A percentile compares a stretch with the other conserved stretches of the same genome.
These are phyloP conservation scores for Lampris megalopsis DNA, from an alignment of 2,113 vertebrate species.

Conservation along the genomic window DNA sequence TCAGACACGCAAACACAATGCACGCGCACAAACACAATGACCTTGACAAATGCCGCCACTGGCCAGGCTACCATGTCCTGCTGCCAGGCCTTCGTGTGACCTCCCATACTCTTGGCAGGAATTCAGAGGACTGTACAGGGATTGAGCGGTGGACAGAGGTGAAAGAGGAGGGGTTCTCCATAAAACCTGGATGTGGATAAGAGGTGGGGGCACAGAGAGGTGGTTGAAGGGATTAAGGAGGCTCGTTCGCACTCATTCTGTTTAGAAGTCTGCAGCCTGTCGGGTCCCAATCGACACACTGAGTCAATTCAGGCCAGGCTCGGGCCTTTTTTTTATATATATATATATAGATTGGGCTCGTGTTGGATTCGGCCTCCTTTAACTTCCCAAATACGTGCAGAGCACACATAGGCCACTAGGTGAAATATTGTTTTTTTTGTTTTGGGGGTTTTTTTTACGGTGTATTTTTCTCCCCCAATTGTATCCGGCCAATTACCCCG, in stretches of 20 bases:
- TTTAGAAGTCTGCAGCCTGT: too few species aligned
- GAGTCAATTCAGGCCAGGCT: too few species aligned
- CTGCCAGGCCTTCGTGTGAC: conserved; percentile 59
- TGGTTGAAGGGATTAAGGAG: conserved; percentile 4
- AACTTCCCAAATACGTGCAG: too few species aligned
- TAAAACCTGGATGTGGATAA: conserved; percentile 27
- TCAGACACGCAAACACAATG: conserved; percentile 18
- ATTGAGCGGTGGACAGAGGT: conserved; percentile 28
- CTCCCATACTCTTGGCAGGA: conserved; percentile 44
- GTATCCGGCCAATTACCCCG: too few species aligned
- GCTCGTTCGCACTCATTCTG: conserved; percentile 18
- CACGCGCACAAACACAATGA: conserved; percentile 49
- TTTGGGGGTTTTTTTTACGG: too few species aligned
- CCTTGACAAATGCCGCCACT: conserved; percentile 63
- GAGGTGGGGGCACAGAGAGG: background rate
- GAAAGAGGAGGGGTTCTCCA: background rate
- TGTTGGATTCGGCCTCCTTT: too few species aligned
- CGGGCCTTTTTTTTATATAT: too few species aligned
- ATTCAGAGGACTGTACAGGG: conserved; percentile 33
- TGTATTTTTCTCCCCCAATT: too few species aligned
- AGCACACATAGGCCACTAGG: too few species aligned
- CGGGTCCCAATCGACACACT: too few species aligned
- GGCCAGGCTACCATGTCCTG: conserved; percentile 43
- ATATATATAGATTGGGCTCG: too few species aligned
- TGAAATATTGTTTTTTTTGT: too few species aligned